Evolutionary conservation across 2,888 invertebrate species (phyloP).

Genomic region (Ochropleura leucogaster): DNA sequence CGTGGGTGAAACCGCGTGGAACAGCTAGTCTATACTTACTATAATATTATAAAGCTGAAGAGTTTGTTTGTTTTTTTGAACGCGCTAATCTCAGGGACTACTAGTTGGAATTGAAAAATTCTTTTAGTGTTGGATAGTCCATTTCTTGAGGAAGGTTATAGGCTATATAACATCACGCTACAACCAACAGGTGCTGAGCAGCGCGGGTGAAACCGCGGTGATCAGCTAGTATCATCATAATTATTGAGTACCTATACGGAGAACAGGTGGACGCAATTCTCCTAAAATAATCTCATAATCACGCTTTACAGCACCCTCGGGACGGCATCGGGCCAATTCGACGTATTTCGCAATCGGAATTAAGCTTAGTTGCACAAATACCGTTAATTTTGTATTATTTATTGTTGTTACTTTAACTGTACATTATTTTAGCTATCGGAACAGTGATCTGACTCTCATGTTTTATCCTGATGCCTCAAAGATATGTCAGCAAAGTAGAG

Average conservation of each 20-base stretch:
- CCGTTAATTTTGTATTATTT: constrained; percentile 1
- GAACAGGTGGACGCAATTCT: constrained; percentile 40
- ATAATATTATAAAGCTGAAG: too few species aligned
- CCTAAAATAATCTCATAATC: constrained; percentile 49
- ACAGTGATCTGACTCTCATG: not conserved
- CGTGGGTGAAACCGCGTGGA: too few species aligned
- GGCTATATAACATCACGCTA: too few species aligned
- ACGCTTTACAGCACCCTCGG: constrained; percentile 28
- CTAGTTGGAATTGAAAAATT: too few species aligned
- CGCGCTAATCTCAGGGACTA: too few species aligned
- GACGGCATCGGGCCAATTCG: constrained; percentile 24
- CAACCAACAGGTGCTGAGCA: too few species aligned
- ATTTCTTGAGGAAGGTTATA: too few species aligned
- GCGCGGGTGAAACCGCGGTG: too few species aligned
- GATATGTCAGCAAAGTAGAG: too few species aligned
- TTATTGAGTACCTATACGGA: constrained; percentile 11
- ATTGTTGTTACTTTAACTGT: not conserved
- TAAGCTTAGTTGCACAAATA: constrained; percentile 24
- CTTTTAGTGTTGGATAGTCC: too few species aligned
- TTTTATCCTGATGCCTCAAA: not conserved
- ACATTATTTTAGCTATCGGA: not conserved
- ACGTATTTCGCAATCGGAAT: constrained; percentile 39
- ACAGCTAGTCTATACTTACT: too few species aligned
- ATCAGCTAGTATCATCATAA: constrained; percentile 9
- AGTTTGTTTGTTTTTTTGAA: too few species aligned